phyloP scores from a whole-genome alignment of 1,140 invertebrate species.

The Trypoxylus dichotomus region DNA sequence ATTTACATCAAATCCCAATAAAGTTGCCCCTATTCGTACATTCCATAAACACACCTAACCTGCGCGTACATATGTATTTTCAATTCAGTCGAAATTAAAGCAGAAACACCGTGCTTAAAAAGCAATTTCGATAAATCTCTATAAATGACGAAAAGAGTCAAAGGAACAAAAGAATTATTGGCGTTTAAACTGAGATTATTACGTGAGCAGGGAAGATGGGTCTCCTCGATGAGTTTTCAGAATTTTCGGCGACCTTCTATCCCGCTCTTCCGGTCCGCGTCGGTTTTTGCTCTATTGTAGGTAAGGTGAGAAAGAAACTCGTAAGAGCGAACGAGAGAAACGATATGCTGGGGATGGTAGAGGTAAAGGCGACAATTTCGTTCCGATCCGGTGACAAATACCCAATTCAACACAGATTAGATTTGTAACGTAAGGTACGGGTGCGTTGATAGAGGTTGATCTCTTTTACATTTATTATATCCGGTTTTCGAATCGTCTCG shows the following conservation, averaged over 20 bases:
- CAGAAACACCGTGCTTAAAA: conserved; percentile 26
- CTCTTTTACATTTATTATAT: conserved; percentile 27
- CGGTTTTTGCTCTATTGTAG: not conserved
- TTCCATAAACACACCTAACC: too few species aligned
- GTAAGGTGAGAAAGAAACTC: not conserved
- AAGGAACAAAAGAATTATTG: conserved; percentile 35
- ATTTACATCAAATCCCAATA: too few species aligned
- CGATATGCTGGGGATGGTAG: not conserved
- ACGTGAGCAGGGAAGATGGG: not conserved
- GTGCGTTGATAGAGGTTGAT: conserved; percentile 10
- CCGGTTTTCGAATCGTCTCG: not conserved
- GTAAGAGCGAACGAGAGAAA: not conserved
- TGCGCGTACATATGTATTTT: not conserved
- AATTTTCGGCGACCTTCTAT: conserved; percentile 13
- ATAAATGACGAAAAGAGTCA: conserved; percentile 28
- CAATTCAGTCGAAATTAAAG: not conserved
- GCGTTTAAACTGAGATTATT: conserved; percentile 32
- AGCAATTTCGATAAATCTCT: conserved; percentile 32
- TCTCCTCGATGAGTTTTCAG: conserved; percentile 29
- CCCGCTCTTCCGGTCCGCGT: not conserved
- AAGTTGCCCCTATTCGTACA: too few species aligned
- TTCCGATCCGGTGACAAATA: conserved; percentile 30
- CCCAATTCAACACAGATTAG: conserved; percentile 32
- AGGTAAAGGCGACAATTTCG: not conserved
- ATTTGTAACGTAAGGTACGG: conserved; percentile 31